Conservation (phyloP, 2,113 vertebrate genomes). For the Eulacestoma nigropectus region DNA sequence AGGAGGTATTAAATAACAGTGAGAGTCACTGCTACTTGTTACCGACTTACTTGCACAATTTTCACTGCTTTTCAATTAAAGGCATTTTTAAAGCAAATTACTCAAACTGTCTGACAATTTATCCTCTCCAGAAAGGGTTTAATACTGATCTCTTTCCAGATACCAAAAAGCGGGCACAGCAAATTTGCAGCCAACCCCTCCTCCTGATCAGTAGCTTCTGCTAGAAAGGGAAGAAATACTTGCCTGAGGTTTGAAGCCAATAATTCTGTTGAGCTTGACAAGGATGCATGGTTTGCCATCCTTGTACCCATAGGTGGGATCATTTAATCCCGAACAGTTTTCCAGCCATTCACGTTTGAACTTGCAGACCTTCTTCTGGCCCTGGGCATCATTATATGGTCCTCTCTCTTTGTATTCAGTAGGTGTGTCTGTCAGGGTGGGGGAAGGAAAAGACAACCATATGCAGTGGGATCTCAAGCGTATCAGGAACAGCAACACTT, state of each 20-base stretch:
- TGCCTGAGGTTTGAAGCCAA: conserved; percentile 89
- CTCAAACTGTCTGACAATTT: not conserved
- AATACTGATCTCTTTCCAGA: not conserved
- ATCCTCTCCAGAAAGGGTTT: not conserved
- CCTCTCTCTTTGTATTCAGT: conserved; percentile 69
- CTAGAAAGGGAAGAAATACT: conserved; percentile 33
- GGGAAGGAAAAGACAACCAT: not conserved
- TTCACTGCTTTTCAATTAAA: not conserved
- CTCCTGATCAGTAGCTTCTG: not conserved
- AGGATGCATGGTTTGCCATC: conserved; percentile 87
- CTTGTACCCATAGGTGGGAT: conserved; percentile 77
- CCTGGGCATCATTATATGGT: conserved; percentile 10
- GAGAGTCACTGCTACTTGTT: not conserved
- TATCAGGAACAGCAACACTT: not conserved
- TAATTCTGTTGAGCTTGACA: conserved; percentile 91
- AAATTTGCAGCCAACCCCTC: not conserved
- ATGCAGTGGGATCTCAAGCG: not conserved
- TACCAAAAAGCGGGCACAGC: not conserved
- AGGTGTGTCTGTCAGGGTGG: conserved; percentile 5
- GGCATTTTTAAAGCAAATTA: not conserved
- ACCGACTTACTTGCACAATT: not conserved
- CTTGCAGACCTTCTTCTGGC: conserved; percentile 77
- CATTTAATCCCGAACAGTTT: conserved; percentile 76
- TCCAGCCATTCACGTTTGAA: conserved; percentile 78
- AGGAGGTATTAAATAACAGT: too few relatives aligned